Evolutionary conservation across 1,140 invertebrate species (phyloP), one percentile per base, ranked within the genome.

Genomic region (Bombus difficillimus): DNA sequence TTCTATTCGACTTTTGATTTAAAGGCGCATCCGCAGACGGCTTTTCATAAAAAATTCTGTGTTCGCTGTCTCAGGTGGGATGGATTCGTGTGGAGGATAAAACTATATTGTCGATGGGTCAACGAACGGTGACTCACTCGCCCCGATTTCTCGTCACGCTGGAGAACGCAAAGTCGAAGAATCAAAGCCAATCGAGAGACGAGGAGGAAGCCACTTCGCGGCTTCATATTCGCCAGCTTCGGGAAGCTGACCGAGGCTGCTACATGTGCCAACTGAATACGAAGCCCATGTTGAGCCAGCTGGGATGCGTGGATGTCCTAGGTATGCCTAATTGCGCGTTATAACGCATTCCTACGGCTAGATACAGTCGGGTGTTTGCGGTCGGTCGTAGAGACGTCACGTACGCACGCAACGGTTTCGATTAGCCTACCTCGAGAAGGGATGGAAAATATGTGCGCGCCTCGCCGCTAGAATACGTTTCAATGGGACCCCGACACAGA

Each of bases 251-350:
- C 92, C 93, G 94, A 53, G 96, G 96, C 47, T 98, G 97, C 92
- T 98, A 98, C 93, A 98, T 98, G 97, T 98, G 97, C 92, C 97
- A 98, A 94, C 97, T 99, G 88, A 99, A 98, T 94, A 98, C 98
- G 12, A 97, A 96, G 82, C 97, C 97, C 39, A 98, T 98, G 97
- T 98, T 97, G 94, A 98, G 97, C 91, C 97, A 97, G 93, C 95
- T 98, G 66, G 98, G 98, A 64, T 98, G 98, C 94, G 96, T 99
- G 72, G 97, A 98, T 94, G 98, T 99, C 34, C 96, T 98, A 93
- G 97, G 98, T 98, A 94, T 96, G 90, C 85, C 88, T 92, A 92
- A 91, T 91, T 94, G 91, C 93, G 89, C 92, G 89, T 92, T 90
- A 91, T 83, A 64, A 79, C 92, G 83, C 90, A 92, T 93, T 93